These are phyloP conservation scores for Melanotaenia trifasciata DNA, from an alignment of 2,797 vertebrate species.

Conservation along the genomic window DNA sequence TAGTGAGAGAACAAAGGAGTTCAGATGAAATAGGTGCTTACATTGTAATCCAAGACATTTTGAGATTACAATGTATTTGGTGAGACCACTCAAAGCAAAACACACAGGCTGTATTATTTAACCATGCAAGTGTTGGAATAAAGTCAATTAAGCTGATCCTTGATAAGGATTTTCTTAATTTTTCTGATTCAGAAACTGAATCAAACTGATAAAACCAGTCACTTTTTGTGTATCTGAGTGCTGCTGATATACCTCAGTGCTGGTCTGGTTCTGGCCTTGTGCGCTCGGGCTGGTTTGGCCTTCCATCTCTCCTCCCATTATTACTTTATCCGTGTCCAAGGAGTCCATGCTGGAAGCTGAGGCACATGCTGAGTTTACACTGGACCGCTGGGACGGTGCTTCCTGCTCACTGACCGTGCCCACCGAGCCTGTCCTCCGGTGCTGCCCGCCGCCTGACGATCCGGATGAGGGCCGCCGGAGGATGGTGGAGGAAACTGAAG, in stretches of 20 bases:
- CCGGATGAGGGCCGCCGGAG: conserved; percentile 76
- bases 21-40: conserved; percentile 14
- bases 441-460: conserved; percentile 81
- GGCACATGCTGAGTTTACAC: conserved; percentile 93
- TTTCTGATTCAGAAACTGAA: conserved; percentile 18
- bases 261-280: conserved; percentile 74
- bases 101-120: conserved; percentile 15
- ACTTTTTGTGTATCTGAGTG: neutral
- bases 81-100: conserved; percentile 25
- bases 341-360: conserved; percentile 97
- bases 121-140: conserved; percentile 47
- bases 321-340: conserved; percentile 88
- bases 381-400: conserved; percentile 80
- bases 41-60: conserved; percentile 46
- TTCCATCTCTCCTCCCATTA: conserved; percentile 86
- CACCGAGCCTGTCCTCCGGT: conserved; percentile 92
- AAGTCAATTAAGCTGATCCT: conserved; percentile 4
- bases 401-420: conserved; percentile 92
- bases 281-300: conserved; percentile 67
- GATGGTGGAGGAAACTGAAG: conserved; percentile 75
- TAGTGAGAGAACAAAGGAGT: conserved; percentile 24
- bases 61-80: conserved; percentile 41
- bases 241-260: conserved; percentile 82
- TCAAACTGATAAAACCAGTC: neutral
- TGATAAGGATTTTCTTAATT: neutral